Base-by-base conservation (phyloP, 1,140 invertebrate species). In the Drosophila parabipectinata region DNA sequence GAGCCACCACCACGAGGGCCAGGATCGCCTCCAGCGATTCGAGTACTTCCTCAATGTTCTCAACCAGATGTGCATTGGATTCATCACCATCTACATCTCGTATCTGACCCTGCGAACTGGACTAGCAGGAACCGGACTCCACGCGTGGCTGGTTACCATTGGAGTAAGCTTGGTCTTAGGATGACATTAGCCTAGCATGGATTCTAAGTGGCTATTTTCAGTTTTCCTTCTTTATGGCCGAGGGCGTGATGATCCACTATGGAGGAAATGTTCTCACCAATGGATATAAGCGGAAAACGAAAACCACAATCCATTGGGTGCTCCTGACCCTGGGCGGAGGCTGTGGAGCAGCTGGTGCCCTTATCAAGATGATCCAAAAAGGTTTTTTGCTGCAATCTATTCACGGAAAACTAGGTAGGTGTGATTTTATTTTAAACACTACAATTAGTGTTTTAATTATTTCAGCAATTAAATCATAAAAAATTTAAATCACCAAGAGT, bases 281-380 rank as follows among this genome's bases (percentile, higher is more conserved):
- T 30, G 67, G 68, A 14, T 90, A 83, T 18, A 80, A 75, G 26
- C 77, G 90, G 3, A 73, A 48, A 5, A 83, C 83, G 0, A 91
- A 91, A 50, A 92, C 90, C 5, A 90, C 79, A 7, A 91, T 91
- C 10, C 91, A 92, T 47, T 91, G 90, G 91, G 59, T 92, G 1
- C 47, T 91, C 1, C 57, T 90, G 4, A 84, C 79, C 0, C 54
- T 91, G 37, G 91, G 91, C 21, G 90, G 90, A 9, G 47, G 68
- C 18, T 91, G 77, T 48, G 90, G 89, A 1, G 80, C 91, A 5
- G 53, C 78, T 14, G 91, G 90, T 0, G 79, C 74, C 2, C 51
- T 91, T 1, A 72, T 92, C 44, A 91, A 90, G 56, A 82, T 91
- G 71, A 77, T 89, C 8, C 78, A 91, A 26, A 90, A 82, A 45